These are phyloP conservation scores for Apamea anceps DNA, from an alignment of 2,888 invertebrate genomes.

Conservation along the genomic window DNA sequence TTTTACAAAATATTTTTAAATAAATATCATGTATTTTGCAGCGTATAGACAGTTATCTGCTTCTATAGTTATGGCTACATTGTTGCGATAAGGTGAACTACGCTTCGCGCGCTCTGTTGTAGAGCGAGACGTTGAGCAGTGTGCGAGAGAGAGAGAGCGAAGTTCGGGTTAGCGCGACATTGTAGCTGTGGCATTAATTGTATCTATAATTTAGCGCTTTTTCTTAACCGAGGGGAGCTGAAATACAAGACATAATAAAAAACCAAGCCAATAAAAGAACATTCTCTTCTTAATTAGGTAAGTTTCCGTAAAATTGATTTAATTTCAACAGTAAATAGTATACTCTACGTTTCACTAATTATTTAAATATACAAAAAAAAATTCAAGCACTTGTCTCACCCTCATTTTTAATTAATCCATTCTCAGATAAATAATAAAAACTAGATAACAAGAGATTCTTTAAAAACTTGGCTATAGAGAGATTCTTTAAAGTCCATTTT, in stretches of 20 bases:
- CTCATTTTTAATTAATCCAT: constrained; percentile 15
- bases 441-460: constrained; percentile 25
- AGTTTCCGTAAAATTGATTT: constrained; percentile 22
- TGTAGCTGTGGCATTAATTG: not conserved
- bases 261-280: not conserved
- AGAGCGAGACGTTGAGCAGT: not conserved
- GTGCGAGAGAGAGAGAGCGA: not conserved
- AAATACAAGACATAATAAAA: constrained; percentile 5
- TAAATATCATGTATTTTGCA: not conserved
- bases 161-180: not conserved
- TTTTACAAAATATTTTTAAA: constrained; percentile 10
- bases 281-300: not conserved
- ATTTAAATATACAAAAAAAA: not conserved
- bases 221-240: not conserved
- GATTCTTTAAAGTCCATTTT: too few relatives aligned
- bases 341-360: constrained; percentile 1
- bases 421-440: constrained; percentile 40
- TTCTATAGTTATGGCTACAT: not conserved
- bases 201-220: not conserved
- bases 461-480: constrained; percentile 33
- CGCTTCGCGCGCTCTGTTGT: not conserved
- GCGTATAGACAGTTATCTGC: not conserved
- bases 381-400: constrained; percentile 63
- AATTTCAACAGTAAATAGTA: constrained; percentile 27
- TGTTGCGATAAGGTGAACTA: not conserved